A percentile compares a stretch with the other conserved stretches of the same genome.
Evolutionary conservation across 2,797 vertebrate species (phyloP).

Genomic region (Sebastes nivosus): DNA sequence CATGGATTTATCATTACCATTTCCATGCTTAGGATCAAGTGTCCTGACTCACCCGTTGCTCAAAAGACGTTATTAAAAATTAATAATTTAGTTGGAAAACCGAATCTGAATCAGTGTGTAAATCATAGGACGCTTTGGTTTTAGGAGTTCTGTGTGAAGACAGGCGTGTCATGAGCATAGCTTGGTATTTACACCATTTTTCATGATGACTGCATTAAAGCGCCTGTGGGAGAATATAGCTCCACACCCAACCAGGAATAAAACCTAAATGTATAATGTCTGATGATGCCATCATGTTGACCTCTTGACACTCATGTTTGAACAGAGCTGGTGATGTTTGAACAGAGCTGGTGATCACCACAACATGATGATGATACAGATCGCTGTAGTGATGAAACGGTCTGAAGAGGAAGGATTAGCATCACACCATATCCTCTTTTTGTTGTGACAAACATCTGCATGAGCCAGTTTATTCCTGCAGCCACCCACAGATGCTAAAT

Average conservation of each 20-base stretch:
- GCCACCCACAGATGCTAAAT: background rate
- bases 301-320: background rate
- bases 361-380: background rate
- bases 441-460: slow-evolving; percentile 9
- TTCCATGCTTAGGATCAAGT: background rate
- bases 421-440: background rate
- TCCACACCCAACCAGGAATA: background rate
- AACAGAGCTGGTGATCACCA: background rate
- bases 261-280: background rate
- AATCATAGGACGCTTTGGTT: background rate
- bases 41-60: background rate
- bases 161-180: background rate
- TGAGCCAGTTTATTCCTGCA: slow-evolving; percentile 13
- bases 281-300: background rate
- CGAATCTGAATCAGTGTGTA: background rate
- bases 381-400: background rate
- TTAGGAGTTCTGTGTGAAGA: background rate
- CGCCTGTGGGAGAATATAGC: background rate
- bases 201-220: background rate
- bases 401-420: background rate
- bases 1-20: background rate
- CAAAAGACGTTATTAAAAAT: background rate
- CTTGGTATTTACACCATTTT: background rate
- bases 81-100: background rate
- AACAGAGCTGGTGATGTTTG: background rate